Base-by-base conservation (phyloP, 2,113 vertebrate genomes). In the Brachyhypopomus occidentalis region DNA sequence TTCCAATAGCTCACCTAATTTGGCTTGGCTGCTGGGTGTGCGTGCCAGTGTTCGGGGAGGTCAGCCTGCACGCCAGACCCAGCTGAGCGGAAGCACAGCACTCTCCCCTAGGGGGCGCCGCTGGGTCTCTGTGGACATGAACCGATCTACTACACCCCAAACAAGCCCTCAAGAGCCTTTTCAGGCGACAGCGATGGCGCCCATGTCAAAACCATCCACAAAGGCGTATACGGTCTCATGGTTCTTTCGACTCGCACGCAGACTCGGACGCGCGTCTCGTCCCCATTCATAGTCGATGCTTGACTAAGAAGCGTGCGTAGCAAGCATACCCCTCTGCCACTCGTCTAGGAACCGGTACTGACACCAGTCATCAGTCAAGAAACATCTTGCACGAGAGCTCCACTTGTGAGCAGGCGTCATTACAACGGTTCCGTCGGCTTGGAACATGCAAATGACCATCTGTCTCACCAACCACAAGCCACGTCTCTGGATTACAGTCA, bases 381-480 rank as follows among this genome's bases (percentile, higher is more conserved):
- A 75, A 74, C 74, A 83, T 77, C 78, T 64, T 78, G 79, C 6
- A 64, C 22, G 62, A 81, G 62, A 81, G 76, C 52, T 76, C 69
- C 74, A 58, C 77, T 76, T 72, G 76, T 34, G 27, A 84, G 38
- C n/a, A 22, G 38, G 22, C 75, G 45, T 56, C 66, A 67, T 55
- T 70, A 48, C 48, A 81, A 74, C 34, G 55, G 55, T 22, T n/a
- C 74, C 19, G 60, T 82, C 70, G 63, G 38, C 83, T 70, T 66
- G 78, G 60, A 77, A 83, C 38, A 80, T 79, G 80, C 72, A 83
- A 84, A 85, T 79, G 75, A 25, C 84, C 87, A 85, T 87, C 83
- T 85, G 81, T 82, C 83, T 74, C 59, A 55, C 67, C 58, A 72
- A 12, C 71, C 75, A 45, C 73, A 81, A 77, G 63, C 62, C 34